Base-by-base conservation (phyloP, 1,140 invertebrate genomes). In the Bacillus rossius region DNA sequence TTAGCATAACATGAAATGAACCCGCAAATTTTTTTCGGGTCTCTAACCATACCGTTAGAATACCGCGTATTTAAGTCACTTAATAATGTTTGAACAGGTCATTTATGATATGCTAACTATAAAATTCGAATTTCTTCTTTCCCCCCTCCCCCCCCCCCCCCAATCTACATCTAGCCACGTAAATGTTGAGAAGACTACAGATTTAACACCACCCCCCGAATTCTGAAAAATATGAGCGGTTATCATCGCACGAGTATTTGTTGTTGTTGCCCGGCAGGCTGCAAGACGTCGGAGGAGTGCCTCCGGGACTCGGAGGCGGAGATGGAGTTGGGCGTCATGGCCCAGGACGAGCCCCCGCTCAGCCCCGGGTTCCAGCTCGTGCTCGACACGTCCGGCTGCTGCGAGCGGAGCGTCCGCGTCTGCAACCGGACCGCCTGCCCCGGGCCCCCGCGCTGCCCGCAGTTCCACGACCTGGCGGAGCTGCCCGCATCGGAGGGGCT, bases 241-340 rank as follows among this genome's bases (percentile, higher is more conserved):
- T n/a, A n/a, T n/a, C n/a, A n/a, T n/a, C n/a, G n/a, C n/a, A n/a
- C 38, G 38, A 17, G 38, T 13, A 45, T 25, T 45, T 45, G 5
- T 20, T 45, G 4, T 19, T 20, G 4, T 45, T n/a, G 38, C 38
- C 38, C 38, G 13, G 13, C 43, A 45, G 43, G 29, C 29, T 91
- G 88, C 63, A 79, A 84, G 60, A 83, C 85, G 4, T 72, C 72
- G n/a, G 81, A 83, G 23, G 79, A 89, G 57, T 91, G 89, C 67
- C 77, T 81, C 8, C n/a, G n/a, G 25, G 19, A 2, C 23, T n/a
- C 20, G 16, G 1, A 8, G 8, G 25, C 14, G 13, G 14, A 19
- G 17, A 16, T 40, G 1, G 40, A 8, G 29, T 16, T 34, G 51
- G n/a, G 25, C 25, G 23, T 26, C 34, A 16, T n/a, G 16, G 7